Evolutionary conservation across 1,140 invertebrate species (phyloP), one percentile per base, ranked within the genome.

Genomic region (Lepidurus arcticus): DNA sequence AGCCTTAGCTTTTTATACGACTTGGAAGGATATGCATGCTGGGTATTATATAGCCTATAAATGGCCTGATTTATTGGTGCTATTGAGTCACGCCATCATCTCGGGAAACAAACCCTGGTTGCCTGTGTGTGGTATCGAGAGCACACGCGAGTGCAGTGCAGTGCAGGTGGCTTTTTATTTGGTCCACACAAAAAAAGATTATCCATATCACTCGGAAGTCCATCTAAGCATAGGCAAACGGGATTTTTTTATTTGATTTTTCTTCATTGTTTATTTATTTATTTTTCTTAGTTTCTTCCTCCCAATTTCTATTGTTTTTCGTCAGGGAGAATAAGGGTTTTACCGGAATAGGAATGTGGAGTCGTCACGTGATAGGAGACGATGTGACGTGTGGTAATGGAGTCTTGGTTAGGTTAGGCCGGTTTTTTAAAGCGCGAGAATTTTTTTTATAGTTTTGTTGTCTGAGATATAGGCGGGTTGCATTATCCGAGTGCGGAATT

Each of bases 41-140:
- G 53, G 53, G 53, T 21, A 65, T 13, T 65, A 65, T 65, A 65
- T 65, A 65, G 53, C 53, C 53, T 65, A 21, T 65, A 65, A 65
- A 65, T 65, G 53, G 53, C 21, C 53, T 65, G 53, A 65, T 65
- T 65, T 65, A 65, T 65, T n/a, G 53, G 0, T 65, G 53, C 53
- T 21, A 65, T 65, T 65, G 53, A 65, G 53, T 65, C 53, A 65
- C 53, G 53, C 53, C 53, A 65, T 65, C 53, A 65, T 65, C 53
- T 65, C 53, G 7, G 53, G 53, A 65, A 65, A 65, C 53, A 65
- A 65, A 65, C n/a, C 53, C 53, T 65, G 21, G 53, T 65, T 65
- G 53, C 0, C 6, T 65, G 53, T 65, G 53, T 65, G 53, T 65
- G 53, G 53, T 65, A 65, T 65, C 53, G 53, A 65, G 53, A 65